phyloP scores from a whole-genome alignment of 2,888 invertebrate genomes.

The Cylindroiulus punctatus region DNA sequence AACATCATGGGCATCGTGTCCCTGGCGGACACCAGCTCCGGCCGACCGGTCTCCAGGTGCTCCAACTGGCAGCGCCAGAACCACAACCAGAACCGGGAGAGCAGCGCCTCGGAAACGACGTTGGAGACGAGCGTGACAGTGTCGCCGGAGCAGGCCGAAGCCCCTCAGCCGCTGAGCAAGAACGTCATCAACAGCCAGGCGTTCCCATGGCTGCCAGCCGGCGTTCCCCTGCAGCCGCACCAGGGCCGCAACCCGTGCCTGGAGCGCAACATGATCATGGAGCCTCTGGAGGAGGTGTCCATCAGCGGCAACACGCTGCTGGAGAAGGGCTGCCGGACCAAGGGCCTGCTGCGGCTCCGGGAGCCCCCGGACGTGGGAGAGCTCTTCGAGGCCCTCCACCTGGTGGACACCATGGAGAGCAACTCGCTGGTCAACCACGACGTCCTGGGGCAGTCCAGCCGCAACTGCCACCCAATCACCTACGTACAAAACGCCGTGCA shows the following conservation, averaged over 20 bases:
- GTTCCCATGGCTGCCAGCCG: slow-evolving; percentile 58
- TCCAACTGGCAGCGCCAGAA: slow-evolving; percentile 46
- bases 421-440: slow-evolving; percentile 68
- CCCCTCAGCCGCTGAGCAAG: slow-evolving; percentile 25
- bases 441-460: slow-evolving; percentile 63
- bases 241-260: slow-evolving; percentile 86
- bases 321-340: slow-evolving; percentile 61
- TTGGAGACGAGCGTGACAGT: slow-evolving; percentile 72
- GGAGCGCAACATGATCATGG: slow-evolving; percentile 77
- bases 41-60: not conserved
- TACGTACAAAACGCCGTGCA: slow-evolving; percentile 80
- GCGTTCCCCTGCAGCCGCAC: slow-evolving; percentile 75
- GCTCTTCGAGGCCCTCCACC: slow-evolving; percentile 62
- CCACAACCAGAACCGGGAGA: slow-evolving; percentile 59
- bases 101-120: slow-evolving; percentile 69
- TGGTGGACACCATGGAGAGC: slow-evolving; percentile 63
- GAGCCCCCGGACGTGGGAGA: slow-evolving; percentile 59
- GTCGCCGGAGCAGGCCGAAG: slow-evolving; percentile 68
- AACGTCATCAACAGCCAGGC: slow-evolving; percentile 71
- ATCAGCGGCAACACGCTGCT: slow-evolving; percentile 66
- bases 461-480: slow-evolving; percentile 70
- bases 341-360: slow-evolving; percentile 36
- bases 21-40: slow-evolving; percentile 10
- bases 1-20: slow-evolving; percentile 55
- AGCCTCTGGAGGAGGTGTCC: slow-evolving; percentile 69